These are phyloP conservation scores for Mobula birostris DNA, from an alignment of 2,113 vertebrate genomes.

Conservation along the genomic window DNA sequence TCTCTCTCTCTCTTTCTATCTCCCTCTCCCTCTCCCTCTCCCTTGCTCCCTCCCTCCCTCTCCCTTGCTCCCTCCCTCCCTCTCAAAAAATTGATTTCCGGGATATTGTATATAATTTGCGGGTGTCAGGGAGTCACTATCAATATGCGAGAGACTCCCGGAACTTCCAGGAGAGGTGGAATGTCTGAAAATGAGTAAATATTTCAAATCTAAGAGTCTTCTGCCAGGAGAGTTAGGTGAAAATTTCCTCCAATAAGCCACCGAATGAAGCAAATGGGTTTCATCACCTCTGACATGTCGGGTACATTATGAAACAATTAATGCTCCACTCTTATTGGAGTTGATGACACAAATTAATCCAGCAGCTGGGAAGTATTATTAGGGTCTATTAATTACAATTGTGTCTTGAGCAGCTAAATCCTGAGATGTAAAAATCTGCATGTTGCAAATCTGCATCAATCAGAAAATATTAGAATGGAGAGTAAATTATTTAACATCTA, in stretches of 20 bases:
- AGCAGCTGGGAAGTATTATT: neutral
- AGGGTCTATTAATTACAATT: neutral
- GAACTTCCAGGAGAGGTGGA: too few species aligned
- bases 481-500: neutral
- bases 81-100: too few species aligned
- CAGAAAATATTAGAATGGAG: neutral
- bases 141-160: too few species aligned
- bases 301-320: neutral
- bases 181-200: neutral
- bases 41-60: too few species aligned
- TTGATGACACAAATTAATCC: neutral
- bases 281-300: neutral
- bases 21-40: too few species aligned
- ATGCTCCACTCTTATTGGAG: neutral
- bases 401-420: neutral
- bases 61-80: too few species aligned
- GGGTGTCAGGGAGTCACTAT: too few species aligned
- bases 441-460: neutral
- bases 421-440: neutral
- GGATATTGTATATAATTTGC: too few species aligned
- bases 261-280: neutral
- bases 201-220: neutral
- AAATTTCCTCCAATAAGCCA: neutral
- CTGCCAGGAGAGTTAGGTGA: neutral
- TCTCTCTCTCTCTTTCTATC: too few species aligned